Conservation (phyloP, 2,113 vertebrate species). For the Mystacornis crossleyi region DNA sequence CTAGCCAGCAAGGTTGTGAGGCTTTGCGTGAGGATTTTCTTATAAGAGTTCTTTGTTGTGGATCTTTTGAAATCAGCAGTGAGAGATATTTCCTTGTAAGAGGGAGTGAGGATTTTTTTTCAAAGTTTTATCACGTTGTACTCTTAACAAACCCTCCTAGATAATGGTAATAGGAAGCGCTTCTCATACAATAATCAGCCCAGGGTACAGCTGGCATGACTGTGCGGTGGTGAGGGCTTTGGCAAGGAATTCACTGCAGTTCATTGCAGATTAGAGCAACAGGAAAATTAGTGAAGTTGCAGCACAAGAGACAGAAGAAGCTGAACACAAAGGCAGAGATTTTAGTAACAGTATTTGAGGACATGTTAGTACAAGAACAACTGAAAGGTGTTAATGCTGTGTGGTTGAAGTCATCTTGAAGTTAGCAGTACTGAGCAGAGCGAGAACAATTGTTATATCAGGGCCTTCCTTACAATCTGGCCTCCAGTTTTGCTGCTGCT, state of each 20-base stretch:
- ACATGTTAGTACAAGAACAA: neutral
- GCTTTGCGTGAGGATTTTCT: neutral
- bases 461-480: neutral
- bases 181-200: neutral
- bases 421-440: neutral
- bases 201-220: neutral
- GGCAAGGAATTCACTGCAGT: neutral
- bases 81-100: neutral
- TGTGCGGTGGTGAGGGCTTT: neutral
- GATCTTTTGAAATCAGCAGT: neutral
- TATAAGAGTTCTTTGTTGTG: accelerated
- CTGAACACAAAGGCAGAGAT: neutral
- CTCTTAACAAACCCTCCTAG: neutral
- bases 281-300: neutral
- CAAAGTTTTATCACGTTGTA: neutral
- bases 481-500: neutral
- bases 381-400: neutral
- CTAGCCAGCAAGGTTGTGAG: neutral
- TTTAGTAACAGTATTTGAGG: neutral
- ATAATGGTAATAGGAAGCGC: neutral
- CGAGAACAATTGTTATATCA: neutral
- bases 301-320: neutral
- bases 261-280: neutral
- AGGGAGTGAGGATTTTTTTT: neutral
- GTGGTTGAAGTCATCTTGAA: neutral